A percentile compares a stretch with the other conserved stretches of the same genome.
phyloP scores from a whole-genome alignment of 2,113 vertebrate species.

The Erythrolamprus reginae region DNA sequence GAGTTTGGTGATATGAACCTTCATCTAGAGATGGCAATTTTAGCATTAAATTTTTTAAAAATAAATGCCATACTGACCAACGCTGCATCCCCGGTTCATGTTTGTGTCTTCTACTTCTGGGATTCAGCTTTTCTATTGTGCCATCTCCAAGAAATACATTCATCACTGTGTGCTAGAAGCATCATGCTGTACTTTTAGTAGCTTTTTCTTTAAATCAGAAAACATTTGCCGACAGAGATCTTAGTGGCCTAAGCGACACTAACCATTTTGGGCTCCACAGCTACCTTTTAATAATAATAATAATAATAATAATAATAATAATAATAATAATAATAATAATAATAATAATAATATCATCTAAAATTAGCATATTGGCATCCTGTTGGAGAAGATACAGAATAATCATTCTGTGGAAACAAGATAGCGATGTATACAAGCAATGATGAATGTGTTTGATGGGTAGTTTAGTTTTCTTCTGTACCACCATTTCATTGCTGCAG shows the following conservation, averaged over 20 bases:
- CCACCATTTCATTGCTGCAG: conserved; percentile 67
- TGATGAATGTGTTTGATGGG: conserved; percentile 60
- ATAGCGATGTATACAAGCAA: conserved; percentile 57
- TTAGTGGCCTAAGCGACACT: conserved; percentile 36
- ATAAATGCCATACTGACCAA: conserved; percentile 63
- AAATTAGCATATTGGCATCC: conserved; percentile 11
- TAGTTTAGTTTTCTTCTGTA: conserved; percentile 46
- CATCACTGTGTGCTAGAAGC: conserved; percentile 55
- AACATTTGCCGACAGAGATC: neutral
- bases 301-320: neutral
- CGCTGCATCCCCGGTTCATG: conserved; percentile 52
- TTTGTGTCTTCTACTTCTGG: conserved; percentile 53
- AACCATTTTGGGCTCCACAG: neutral
- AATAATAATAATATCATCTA: neutral
- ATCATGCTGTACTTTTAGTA: conserved; percentile 52
- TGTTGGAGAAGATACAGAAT: conserved; percentile 42
- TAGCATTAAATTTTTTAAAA: conserved; percentile 34
- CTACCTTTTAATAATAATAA: neutral
- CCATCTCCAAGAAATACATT: conserved; percentile 56
- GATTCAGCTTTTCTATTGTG: conserved; percentile 52
- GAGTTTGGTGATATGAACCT: conserved; percentile 24
- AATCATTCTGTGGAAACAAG: conserved; percentile 37
- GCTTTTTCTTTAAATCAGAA: conserved; percentile 30
- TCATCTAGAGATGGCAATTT: conserved; percentile 18
- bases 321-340: neutral